Conservation (phyloP, 1,140 invertebrate genomes). For the Neodiprion pinetum region DNA sequence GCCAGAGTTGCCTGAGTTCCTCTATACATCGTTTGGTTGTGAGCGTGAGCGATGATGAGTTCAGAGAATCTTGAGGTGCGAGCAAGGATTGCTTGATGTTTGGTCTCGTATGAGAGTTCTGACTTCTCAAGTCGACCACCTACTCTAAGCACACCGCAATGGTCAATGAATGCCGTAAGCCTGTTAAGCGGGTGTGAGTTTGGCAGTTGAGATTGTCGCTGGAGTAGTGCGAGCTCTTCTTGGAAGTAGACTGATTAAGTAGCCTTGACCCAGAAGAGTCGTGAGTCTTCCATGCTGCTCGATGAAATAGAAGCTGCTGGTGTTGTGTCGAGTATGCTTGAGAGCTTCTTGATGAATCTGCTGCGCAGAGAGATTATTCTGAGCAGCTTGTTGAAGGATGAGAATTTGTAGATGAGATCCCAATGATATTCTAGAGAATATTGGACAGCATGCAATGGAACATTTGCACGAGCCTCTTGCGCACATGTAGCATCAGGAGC, state of each 20-base stretch:
- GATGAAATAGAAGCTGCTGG: conserved; percentile 22
- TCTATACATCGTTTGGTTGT: conserved; percentile 35
- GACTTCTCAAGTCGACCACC: conserved; percentile 27
- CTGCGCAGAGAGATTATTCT: conserved; percentile 15
- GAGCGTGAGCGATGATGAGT: conserved; percentile 36
- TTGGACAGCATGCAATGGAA: not conserved
- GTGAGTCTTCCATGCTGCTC: conserved; percentile 12
- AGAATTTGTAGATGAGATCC: conserved; percentile 5
- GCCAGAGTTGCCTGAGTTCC: conserved; percentile 30
- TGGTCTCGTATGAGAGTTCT: conserved; percentile 38
- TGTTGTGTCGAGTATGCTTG: not conserved
- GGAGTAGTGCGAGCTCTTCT: not conserved
- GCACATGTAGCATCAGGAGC: not conserved
- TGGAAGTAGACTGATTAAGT: conserved; percentile 7
- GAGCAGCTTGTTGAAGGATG: conserved; percentile 13
- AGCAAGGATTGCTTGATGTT: conserved; percentile 32
- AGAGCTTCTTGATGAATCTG: conserved; percentile 9
- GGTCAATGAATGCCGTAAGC: conserved; percentile 15
- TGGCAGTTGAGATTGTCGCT: not conserved
- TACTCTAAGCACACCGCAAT: conserved; percentile 16
- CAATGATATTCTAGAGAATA: not conserved
- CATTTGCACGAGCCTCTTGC: not conserved
- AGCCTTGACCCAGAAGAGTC: conserved; percentile 13
- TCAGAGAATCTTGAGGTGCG: conserved; percentile 25
- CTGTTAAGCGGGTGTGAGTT: not conserved